phyloP scores from a whole-genome alignment of 2,797 vertebrate genomes.

The Xerus rutilus region DNA sequence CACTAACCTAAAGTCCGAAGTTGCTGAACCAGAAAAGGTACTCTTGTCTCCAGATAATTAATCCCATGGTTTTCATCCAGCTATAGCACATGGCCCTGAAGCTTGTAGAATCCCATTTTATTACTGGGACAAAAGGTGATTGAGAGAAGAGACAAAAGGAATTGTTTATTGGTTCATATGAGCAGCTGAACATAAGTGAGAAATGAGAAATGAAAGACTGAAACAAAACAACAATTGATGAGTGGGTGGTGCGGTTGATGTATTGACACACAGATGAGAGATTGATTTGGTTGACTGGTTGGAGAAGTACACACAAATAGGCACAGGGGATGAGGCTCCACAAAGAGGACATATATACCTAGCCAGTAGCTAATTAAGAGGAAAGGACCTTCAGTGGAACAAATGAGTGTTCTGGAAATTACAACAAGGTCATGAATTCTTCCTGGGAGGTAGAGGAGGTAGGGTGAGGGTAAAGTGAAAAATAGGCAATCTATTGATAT shows the following conservation, averaged over 20 bases:
- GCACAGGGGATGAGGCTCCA: background rate
- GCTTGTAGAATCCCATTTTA: conserved; percentile 26
- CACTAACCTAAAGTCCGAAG: background rate
- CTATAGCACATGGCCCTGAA: background rate
- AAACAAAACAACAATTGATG: conserved; percentile 34
- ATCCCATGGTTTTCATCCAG: background rate
- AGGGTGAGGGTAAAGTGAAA: background rate
- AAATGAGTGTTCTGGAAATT: conserved; percentile 6
- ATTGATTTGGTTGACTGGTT: background rate
- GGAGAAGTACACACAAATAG: background rate
- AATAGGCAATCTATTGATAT: background rate
- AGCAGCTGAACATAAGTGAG: conserved; percentile 46
- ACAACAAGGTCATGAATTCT: background rate
- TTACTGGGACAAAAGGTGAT: conserved; percentile 75
- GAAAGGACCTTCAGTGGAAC: background rate
- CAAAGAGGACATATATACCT: background rate
- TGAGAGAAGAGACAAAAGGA: conserved; percentile 77
- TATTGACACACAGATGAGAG: conserved; percentile 34
- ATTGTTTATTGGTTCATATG: conserved; percentile 67
- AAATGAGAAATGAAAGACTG: conserved; percentile 75
- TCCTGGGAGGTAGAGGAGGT: background rate
- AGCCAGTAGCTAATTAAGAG: conserved; percentile 60
- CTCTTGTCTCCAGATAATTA: background rate
- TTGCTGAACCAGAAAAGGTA: conserved; percentile 42
- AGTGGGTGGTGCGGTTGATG: conserved; percentile 49